Conservation (phyloP, 2,888 invertebrate species). For the Hololepta plana region DNA sequence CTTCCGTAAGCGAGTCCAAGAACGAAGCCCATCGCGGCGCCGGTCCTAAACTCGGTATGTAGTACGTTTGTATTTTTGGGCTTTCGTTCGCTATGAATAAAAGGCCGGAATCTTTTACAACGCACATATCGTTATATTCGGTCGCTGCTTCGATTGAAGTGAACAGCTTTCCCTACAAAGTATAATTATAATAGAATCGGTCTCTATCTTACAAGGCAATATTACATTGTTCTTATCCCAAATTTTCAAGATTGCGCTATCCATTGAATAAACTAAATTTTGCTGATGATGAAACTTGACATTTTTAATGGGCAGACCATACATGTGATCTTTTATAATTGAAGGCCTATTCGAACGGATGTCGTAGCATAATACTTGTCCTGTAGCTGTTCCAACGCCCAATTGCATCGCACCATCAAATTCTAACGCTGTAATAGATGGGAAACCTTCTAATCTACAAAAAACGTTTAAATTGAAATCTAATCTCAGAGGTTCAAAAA, state of each 20-base stretch:
- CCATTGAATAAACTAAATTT: constrained; percentile 77
- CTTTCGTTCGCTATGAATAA: constrained; percentile 91
- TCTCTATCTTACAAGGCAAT: background rate
- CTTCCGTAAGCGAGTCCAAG: constrained; percentile 91
- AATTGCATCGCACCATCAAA: constrained; percentile 57
- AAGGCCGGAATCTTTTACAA: constrained; percentile 79
- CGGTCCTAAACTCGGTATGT: constrained; percentile 78
- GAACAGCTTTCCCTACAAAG: constrained; percentile 69
- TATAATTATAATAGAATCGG: constrained; percentile 1
- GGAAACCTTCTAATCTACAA: constrained; percentile 42
- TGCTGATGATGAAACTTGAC: constrained; percentile 68
- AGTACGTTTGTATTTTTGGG: constrained; percentile 86
- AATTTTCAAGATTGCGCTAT: constrained; percentile 71
- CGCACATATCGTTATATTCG: constrained; percentile 79
- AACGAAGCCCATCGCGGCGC: constrained; percentile 97
- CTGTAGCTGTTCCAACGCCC: constrained; percentile 87
- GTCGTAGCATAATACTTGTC: constrained; percentile 89
- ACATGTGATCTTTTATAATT: constrained; percentile 86
- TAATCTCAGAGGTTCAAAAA: constrained; percentile 3
- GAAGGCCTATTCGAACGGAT: constrained; percentile 81
- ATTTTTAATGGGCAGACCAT: constrained; percentile 76
- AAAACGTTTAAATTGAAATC: constrained; percentile 7
- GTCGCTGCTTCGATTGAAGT: constrained; percentile 82
- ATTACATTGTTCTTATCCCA: constrained; percentile 75
- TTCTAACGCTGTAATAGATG: constrained; percentile 61